A percentile compares a stretch with the other conserved stretches of the same genome.
Conservation (phyloP, 2,888 invertebrate species). For the Agriopis leucophaearia region DNA sequence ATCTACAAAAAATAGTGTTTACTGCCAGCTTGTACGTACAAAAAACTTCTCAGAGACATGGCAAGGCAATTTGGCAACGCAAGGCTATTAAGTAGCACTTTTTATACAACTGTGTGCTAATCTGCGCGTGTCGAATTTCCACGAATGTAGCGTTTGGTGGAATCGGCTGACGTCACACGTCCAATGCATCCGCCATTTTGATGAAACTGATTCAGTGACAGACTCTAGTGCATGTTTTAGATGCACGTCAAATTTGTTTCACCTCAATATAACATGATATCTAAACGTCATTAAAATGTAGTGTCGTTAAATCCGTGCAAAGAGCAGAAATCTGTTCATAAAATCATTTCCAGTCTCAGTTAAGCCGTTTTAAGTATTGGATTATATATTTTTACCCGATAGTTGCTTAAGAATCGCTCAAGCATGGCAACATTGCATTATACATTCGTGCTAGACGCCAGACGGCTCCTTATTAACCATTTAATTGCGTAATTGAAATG, state of each 20-base stretch:
- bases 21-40: conserved; percentile 13
- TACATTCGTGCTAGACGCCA: conserved; percentile 53
- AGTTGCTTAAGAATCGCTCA: conserved; percentile 50
- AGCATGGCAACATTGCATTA: conserved; percentile 63
- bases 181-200: conserved; percentile 74
- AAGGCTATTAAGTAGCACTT: conserved; percentile 30
- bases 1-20: conserved; percentile 13
- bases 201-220: conserved; percentile 53
- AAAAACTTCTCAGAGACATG: conserved; percentile 24
- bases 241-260: not conserved
- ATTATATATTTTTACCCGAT: conserved; percentile 1
- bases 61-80: conserved; percentile 18
- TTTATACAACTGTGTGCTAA: conserved; percentile 28
- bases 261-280: not conserved
- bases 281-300: not conserved
- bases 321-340: conserved; percentile 1
- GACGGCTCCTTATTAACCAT: conserved; percentile 53
- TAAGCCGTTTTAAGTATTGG: conserved; percentile 2
- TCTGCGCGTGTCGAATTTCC: conserved; percentile 60
- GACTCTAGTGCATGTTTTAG: conserved; percentile 40
- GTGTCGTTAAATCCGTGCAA: not conserved
- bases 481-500: conserved; percentile 58
- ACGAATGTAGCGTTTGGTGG: conserved; percentile 51
- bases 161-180: conserved; percentile 63
- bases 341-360: not conserved